Percentiles rank a stretch among this genome's conserved stretches.
These are phyloP conservation scores for Darevskia nairensis DNA, from an alignment of 2,797 vertebrate genomes.

Conservation along the genomic window DNA sequence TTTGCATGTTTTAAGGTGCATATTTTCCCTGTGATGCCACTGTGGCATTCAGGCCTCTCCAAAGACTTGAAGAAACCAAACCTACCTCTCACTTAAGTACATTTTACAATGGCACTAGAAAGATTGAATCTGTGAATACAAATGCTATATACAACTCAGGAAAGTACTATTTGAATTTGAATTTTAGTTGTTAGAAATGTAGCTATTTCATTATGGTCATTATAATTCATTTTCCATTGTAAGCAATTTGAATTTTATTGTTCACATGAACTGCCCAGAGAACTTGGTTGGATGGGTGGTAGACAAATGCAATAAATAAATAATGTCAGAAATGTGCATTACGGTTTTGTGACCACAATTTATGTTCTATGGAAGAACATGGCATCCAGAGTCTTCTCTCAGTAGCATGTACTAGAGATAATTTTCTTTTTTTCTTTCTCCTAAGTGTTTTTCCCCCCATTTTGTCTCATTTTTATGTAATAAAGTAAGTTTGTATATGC, in stretches of 20 bases:
- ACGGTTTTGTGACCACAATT: background rate
- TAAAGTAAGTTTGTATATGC: background rate
- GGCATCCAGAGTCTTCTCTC: background rate
- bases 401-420: background rate
- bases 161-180: background rate
- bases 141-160: background rate
- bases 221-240: background rate
- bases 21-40: background rate
- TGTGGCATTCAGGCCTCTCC: background rate
- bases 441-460: no score
- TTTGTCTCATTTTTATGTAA: no score
- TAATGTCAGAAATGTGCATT: background rate
- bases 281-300: no score
- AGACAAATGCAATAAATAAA: no score
- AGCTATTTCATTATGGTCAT: background rate
- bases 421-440: background rate
- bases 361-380: background rate
- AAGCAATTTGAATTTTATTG: no score
- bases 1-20: background rate
- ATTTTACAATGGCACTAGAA: background rate
- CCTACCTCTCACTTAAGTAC: background rate
- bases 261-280: no score
- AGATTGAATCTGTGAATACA: background rate
- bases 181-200: background rate
- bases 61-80: background rate